These are phyloP conservation scores for Piscicola geometra DNA, from an alignment of 2,888 invertebrate species.

Conservation along the genomic window DNA sequence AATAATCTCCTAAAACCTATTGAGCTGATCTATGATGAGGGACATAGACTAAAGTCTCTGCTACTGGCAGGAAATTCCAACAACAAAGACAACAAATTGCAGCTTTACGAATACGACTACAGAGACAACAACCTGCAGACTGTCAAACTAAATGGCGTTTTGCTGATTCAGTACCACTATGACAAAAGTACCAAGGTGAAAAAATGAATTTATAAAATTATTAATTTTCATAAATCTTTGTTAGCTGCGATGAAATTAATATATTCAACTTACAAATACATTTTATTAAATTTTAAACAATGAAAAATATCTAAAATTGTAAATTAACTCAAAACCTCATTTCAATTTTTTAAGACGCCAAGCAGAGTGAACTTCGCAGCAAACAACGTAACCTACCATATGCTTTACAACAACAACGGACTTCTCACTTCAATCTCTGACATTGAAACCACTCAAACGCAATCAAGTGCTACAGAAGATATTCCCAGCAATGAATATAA, in stretches of 20 bases:
- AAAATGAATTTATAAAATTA: too few species aligned
- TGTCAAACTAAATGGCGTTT: not conserved
- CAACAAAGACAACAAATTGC: not conserved
- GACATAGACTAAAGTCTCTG: not conserved
- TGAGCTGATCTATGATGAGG: not conserved
- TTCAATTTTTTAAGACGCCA: not conserved
- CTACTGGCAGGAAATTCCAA: not conserved
- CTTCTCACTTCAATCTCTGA: not conserved
- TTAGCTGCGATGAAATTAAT: too few species aligned
- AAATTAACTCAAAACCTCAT: too few species aligned
- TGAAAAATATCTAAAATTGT: too few species aligned
- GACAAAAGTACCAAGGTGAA: not conserved
- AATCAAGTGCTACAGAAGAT: too few species aligned
- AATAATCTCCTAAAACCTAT: not conserved
- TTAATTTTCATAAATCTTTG: too few species aligned
- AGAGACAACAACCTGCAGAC: not conserved
- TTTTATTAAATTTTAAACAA: too few species aligned
- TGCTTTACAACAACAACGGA: not conserved
- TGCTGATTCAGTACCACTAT: not conserved
- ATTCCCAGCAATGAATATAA: not conserved
- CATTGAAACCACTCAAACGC: too few species aligned
- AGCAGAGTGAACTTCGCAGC: not conserved
- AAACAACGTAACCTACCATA: not conserved
- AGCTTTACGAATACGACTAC: not conserved
- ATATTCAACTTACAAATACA: too few species aligned